Percentiles rank a stretch among this genome's conserved stretches.
These are phyloP conservation scores for Scolanthus callimorphus DNA, from an alignment of 92 coral and sea anemone genomes.

Conservation along the genomic window DNA sequence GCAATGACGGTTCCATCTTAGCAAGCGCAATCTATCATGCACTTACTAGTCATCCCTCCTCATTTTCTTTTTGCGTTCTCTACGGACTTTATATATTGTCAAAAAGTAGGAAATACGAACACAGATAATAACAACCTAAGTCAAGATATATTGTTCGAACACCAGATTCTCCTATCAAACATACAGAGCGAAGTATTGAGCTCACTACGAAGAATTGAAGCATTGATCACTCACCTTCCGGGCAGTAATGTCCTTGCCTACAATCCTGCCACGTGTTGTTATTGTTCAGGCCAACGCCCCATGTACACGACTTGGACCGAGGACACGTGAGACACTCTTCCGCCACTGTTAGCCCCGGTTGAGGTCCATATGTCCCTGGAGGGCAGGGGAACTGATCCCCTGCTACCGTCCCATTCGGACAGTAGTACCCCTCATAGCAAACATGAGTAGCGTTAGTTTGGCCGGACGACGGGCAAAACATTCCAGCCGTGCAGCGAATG, in stretches of 20 bases:
- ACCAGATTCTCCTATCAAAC: too few species aligned
- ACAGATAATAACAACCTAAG: too few species aligned
- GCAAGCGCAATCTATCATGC: too few species aligned
- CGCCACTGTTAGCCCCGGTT: slow-evolving; percentile 81
- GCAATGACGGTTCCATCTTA: too few species aligned
- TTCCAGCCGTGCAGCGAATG: slow-evolving; percentile 91
- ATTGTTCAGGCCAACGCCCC: slow-evolving; percentile 93
- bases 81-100: too few species aligned
- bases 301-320: slow-evolving; percentile 82
- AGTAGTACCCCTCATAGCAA: slow-evolving; percentile 95
- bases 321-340: slow-evolving; percentile 92
- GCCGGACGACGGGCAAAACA: slow-evolving; percentile 88
- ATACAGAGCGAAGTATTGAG: too few species aligned
- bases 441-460: slow-evolving; percentile 78
- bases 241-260: slow-evolving; percentile 89
- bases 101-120: too few species aligned
- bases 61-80: too few species aligned
- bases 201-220: neutral
- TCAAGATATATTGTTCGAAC: too few species aligned
- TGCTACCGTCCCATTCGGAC: slow-evolving; percentile 94
- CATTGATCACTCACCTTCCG: slow-evolving; percentile 63
- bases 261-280: slow-evolving; percentile 86
- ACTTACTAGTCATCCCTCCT: too few species aligned
- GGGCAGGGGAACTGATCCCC: slow-evolving; percentile 96
- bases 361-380: slow-evolving; percentile 92